These are phyloP conservation scores for Dendroctonus ponderosae DNA, from an alignment of 1,140 invertebrate genomes.

Conservation along the genomic window DNA sequence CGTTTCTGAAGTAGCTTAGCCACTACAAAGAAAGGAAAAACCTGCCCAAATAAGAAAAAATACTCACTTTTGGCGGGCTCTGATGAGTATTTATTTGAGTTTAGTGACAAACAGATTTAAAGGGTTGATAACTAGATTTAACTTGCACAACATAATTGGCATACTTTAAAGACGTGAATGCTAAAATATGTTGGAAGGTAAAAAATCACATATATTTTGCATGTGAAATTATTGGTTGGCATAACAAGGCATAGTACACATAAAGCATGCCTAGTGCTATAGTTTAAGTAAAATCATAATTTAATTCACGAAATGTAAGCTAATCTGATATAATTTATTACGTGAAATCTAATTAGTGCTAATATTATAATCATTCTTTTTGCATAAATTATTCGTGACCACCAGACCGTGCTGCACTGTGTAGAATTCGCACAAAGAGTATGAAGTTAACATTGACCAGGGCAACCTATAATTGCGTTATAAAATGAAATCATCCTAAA, in stretches of 20 bases:
- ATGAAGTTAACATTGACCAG: background rate
- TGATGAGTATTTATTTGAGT: no score
- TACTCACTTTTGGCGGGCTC: no score
- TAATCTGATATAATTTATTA: constrained; percentile 29
- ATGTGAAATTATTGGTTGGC: no score
- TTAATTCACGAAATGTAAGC: background rate
- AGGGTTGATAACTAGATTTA: no score
- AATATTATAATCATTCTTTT: constrained; percentile 30
- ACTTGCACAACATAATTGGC: no score
- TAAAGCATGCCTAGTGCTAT: background rate
- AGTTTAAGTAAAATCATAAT: constrained; percentile 2
- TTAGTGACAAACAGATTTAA: no score
- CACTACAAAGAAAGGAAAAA: no score
- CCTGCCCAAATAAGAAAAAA: no score
- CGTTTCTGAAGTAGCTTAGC: no score
- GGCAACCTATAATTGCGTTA: background rate
- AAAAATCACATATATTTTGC: no score
- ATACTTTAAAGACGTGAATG: no score
- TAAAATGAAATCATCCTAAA: background rate
- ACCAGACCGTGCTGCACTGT: constrained; percentile 8
- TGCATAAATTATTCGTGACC: constrained; percentile 15
- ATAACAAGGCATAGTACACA: background rate
- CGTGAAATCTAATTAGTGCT: constrained; percentile 24
- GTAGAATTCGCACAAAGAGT: background rate
- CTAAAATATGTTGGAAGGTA: no score